Evolutionary conservation across 2,113 vertebrate species (phyloP).

Genomic region (Notarius quadriscutis): DNA sequence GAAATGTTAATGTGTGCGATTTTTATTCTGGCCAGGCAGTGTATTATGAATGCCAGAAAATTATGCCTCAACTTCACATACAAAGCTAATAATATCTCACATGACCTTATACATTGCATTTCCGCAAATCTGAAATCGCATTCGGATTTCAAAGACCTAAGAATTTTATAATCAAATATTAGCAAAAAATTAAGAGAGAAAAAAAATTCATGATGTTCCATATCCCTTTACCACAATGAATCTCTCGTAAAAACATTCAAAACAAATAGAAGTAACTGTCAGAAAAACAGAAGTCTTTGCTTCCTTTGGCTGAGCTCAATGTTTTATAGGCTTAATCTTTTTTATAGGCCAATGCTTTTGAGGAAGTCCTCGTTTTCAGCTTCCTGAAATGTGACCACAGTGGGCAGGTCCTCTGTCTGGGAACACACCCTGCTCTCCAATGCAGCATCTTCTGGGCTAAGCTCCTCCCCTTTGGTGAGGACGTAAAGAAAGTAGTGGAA

Average conservation of each 20-base stretch:
- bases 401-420: conserved; percentile 9
- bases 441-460: conserved; percentile 72
- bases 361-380: conserved; percentile 80
- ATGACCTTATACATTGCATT: neutral
- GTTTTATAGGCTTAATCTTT: too few species aligned
- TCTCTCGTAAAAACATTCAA: neutral
- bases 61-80: neutral
- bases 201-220: neutral
- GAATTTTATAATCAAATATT: neutral
- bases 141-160: neutral
- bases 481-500: conserved; percentile 87
- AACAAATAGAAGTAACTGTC: neutral
- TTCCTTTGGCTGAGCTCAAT: neutral
- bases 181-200: neutral
- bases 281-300: neutral
- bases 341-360: conserved; percentile 75
- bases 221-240: neutral
- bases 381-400: conserved; percentile 42
- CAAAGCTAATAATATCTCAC: neutral
- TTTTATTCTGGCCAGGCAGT: too few species aligned
- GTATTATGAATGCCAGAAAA: neutral
- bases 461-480: conserved; percentile 83
- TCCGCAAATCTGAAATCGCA: neutral
- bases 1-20: too few species aligned
- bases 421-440: conserved; percentile 70